A percentile compares a stretch with the other conserved stretches of the same genome.
phyloP scores from a whole-genome alignment of 2,113 vertebrate species.

The Geothlypis trichas region DNA sequence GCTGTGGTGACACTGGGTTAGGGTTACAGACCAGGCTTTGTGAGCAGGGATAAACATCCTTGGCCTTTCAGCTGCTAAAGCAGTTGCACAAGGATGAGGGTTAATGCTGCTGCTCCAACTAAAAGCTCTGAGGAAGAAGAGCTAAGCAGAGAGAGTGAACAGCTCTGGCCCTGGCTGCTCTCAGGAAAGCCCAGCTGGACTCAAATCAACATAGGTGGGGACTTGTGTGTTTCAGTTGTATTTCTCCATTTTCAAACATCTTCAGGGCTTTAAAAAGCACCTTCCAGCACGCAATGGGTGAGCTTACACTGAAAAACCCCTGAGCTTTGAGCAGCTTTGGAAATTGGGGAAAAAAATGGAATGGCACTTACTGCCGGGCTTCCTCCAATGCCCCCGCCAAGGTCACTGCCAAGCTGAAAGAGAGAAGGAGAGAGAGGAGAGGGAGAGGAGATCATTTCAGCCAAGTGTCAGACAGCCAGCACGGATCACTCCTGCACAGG shows the following conservation, averaged over 20 bases:
- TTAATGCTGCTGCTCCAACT: not conserved
- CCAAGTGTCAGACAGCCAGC: slow-evolving; percentile 55
- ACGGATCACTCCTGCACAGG: not conserved
- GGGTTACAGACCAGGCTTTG: not conserved
- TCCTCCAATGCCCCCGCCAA: slow-evolving; percentile 99
- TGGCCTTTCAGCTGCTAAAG: not conserved
- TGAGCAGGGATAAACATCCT: not conserved
- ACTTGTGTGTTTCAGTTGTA: not conserved
- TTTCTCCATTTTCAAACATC: not conserved
- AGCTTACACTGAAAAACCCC: not conserved
- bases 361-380: slow-evolving; percentile 98
- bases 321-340: slow-evolving; percentile 34
- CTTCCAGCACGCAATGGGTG: not conserved
- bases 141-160: not conserved
- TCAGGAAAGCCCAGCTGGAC: slow-evolving; percentile 16
- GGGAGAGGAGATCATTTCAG: slow-evolving; percentile 77
- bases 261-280: not conserved
- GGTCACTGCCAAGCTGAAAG: slow-evolving; percentile 98
- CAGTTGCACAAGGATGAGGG: not conserved
- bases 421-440: slow-evolving; percentile 78
- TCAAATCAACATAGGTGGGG: not conserved
- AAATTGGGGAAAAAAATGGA: slow-evolving; percentile 69
- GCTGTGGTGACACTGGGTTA: not conserved
- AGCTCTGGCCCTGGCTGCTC: not conserved
- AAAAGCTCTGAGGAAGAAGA: slow-evolving; percentile 14